Conservation (phyloP, 1,140 invertebrate species). For the Drosophila kohkoa region DNA sequence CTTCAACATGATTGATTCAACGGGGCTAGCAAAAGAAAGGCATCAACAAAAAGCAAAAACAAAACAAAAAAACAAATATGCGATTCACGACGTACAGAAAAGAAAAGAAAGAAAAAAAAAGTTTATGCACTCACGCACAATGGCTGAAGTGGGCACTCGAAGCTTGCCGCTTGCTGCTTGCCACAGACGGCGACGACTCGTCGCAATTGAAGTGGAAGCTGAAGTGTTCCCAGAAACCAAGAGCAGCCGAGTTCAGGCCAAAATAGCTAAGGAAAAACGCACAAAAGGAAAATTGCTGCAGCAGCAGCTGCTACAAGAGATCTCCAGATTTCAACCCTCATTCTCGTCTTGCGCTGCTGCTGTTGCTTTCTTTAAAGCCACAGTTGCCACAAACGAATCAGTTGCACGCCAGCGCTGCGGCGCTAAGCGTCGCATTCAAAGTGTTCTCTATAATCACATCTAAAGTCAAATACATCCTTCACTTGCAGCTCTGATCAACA, state of each 20-base stretch:
- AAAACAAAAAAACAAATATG: slow-evolving; percentile 22
- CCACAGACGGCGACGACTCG: slow-evolving; percentile 45
- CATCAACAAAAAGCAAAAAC: slow-evolving; percentile 29
- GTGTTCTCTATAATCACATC: too few species aligned
- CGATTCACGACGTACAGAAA: slow-evolving; percentile 49
- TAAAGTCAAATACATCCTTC: background rate
- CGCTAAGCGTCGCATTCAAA: slow-evolving; percentile 52
- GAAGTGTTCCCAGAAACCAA: slow-evolving; percentile 59
- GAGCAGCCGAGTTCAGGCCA: background rate
- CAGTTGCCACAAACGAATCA: slow-evolving; percentile 29
- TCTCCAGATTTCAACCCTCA: slow-evolving; percentile 60
- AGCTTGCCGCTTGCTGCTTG: slow-evolving; percentile 34
- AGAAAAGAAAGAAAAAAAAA: slow-evolving; percentile 34
- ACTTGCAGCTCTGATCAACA: slow-evolving; percentile 25
- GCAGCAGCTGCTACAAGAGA: slow-evolving; percentile 22
- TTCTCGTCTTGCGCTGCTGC: slow-evolving; percentile 12
- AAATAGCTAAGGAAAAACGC: slow-evolving; percentile 36
- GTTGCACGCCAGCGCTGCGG: slow-evolving; percentile 63
- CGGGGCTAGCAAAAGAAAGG: slow-evolving; percentile 35
- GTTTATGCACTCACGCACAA: slow-evolving; percentile 54
- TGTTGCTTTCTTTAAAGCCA: slow-evolving; percentile 34
- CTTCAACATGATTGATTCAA: slow-evolving; percentile 70
- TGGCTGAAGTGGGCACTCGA: slow-evolving; percentile 58
- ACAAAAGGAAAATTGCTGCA: slow-evolving; percentile 46
- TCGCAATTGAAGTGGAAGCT: slow-evolving; percentile 70